Base-by-base conservation (phyloP, 2,888 invertebrate genomes). In the Troides oblongomaculatus region DNA sequence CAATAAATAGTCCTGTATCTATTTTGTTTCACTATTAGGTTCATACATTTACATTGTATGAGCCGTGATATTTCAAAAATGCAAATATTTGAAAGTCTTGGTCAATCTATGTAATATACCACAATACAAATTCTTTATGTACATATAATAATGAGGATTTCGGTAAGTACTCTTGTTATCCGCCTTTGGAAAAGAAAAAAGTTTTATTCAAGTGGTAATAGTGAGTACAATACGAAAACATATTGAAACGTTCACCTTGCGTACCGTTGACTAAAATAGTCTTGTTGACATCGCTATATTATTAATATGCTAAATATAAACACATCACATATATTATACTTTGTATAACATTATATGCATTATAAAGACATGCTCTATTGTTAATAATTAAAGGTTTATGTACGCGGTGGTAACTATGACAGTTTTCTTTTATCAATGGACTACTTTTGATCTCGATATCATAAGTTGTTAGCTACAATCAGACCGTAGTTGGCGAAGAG, bases 261-360 rank as follows among this genome's bases (percentile, higher is more conserved):
- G 60, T 50, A 53, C 21, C 50, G 14, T 23, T 7, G 50, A 7
- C 53, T 60, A 66, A 66, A 66, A 61, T 21, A 21, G n/a, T 36
- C 21, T 30, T 43, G 61, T 39, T 21, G 36, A 53, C 60, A 66
- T 66, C 21, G 50, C 25, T 62, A 57, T 57, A 66, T 8, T 66
- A 53, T 5, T 43, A 62, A 62, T 57, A 58, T 23, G 56, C 43
- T 57, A 58, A 39, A 43, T 58, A 57, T 23, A 58, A 46, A 46
- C 25, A 46, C 1, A 46, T 65, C 65, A 65, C 65, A 59, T 65
- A 59, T 14, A 23, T 58, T 23, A 23, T 58, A 23, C 23, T 58
- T 18, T 43, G n/a, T 62, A 12, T 46, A 58, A 58, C 23, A 58
- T 23, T 62, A 62, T 1, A 62, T 50, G 46, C n/a, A 1, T 30